Evolutionary conservation across 2,113 vertebrate species (phyloP), one percentile per base, ranked within the genome.

Genomic region (Procavia capensis): DNA sequence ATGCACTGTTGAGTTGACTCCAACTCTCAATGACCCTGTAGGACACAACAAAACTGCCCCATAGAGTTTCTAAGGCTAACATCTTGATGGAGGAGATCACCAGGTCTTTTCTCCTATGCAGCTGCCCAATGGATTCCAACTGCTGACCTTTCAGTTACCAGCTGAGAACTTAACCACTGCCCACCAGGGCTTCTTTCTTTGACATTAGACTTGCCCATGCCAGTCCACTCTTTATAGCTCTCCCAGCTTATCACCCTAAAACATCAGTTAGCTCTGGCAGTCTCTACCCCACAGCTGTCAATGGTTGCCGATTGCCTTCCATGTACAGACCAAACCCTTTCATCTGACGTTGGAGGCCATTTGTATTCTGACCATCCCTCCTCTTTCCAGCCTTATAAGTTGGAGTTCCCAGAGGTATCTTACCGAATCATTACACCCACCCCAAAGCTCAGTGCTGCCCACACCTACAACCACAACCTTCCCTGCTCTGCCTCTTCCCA

Each of bases 311-410:
- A 6, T 34, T 27, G 47, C 72, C 50, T 81, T 61, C 70, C 7
- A 2, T 0, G 1, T 29, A 3, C 50, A 87, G 34, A 61, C 41
- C 14, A 34, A 41, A 34, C 1, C 16, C 29, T 2, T 4, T n/a
- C 0, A 1, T 14, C 47, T 25, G 24, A 13, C 19, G 34, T 6
- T 16, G 0, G 34, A 74, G 81, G 59, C 34, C 64, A 3, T 0
- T 61, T 0, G 3, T 14, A 0, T 8, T 7, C 54, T 1, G n/a
- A 13, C 0, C 17, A 5, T 25, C 64, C 45, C 91, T 61, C 50
- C 6, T n/a, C 70, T 17, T 57, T 10, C 43, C 66, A 39, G 59
- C 10, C 82, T 34, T 25, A 6, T 64, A 8, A 3, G 7, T 0
- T 64, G 6, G 79, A 25, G 14, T 50, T 64, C 4, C 29, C 4